Base-by-base conservation (phyloP, 1,140 invertebrate genomes). In the Neocloeon triangulifer region DNA sequence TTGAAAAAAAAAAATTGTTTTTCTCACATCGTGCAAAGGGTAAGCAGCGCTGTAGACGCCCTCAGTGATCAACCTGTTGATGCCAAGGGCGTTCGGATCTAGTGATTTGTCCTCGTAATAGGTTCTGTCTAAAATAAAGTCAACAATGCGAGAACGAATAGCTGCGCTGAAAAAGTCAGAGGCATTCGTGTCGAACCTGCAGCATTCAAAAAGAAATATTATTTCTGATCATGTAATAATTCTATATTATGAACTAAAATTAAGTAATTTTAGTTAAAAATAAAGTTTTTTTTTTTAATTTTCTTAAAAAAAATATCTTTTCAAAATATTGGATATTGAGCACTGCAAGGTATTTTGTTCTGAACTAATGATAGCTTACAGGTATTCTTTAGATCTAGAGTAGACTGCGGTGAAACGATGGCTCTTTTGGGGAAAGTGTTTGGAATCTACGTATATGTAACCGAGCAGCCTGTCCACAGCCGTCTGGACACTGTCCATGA, bases 71-170 rank as follows among this genome's bases (percentile, higher is more conserved):
- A 92, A 61, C 41, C 81, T 65, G 41, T 81, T 70, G 33, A 92
- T 75, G 20, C 85, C 86, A 52, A 84, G 80, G 36, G 69, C 64
- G 58, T 77, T 72, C 45, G 73, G 65, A 43, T 77, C 67, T 12
- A 55, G 46, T 5, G 47, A 43, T 17, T 46, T 43, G 27, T 65
- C 59, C 6, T 67, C 54, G 2, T 66, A 63, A 50, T 85, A 92
- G 50, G 86, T 84, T 25, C 86, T 60, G 48, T 86, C 74, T 37
- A 94, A 55, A 42, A 94, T 86, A 50, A 89, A 92, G 50, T 92
- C 80, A 0, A 89, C 73, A 28, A 95, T 80, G 31, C 80, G 61
- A 16, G 82, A 81, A 27, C 81, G 65, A 34, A 85, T 75, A 4
- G 79, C 70, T 3, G 77, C 64, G 8, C 73, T 76, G 52, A 92